Percentiles rank a stretch among this genome's conserved stretches.
phyloP scores from a whole-genome alignment of 2,888 invertebrate genomes.

The Cenopis cana region DNA sequence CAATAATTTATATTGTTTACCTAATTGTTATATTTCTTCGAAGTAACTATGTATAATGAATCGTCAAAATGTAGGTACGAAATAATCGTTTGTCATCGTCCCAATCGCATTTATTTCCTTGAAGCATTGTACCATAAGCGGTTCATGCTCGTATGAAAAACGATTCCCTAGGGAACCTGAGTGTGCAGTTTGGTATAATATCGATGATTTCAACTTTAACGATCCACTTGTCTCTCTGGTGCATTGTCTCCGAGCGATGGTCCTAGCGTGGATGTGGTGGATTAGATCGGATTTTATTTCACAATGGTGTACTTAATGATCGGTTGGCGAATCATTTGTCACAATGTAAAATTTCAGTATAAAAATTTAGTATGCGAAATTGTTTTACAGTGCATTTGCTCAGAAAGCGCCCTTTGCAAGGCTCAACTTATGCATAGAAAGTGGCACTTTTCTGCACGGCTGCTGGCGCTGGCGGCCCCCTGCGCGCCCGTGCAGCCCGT shows the following conservation, averaged over 20 bases:
- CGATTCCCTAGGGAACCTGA: conserved; percentile 9
- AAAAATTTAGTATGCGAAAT: too few relatives aligned
- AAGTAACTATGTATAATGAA: too few relatives aligned
- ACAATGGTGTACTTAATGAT: background rate
- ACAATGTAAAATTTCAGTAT: background rate
- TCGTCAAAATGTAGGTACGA: background rate
- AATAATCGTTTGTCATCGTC: background rate
- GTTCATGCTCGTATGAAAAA: conserved; percentile 12
- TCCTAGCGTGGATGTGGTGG: conserved; percentile 52
- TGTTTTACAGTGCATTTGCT: too few relatives aligned
- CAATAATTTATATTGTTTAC: too few relatives aligned
- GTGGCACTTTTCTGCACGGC: too few relatives aligned
- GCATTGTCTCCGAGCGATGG: conserved; percentile 62
- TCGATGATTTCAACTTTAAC: conserved; percentile 74
- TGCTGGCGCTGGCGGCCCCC: too few relatives aligned
- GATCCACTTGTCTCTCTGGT: conserved; percentile 71
- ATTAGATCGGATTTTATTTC: background rate
- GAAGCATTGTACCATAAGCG: conserved; percentile 6
- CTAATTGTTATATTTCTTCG: too few relatives aligned
- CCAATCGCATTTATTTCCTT: conserved; percentile 5
- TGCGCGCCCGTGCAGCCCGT: too few relatives aligned
- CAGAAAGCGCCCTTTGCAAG: too few relatives aligned
- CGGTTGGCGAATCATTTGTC: background rate
- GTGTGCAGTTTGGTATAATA: conserved; percentile 64
- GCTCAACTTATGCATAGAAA: too few relatives aligned